Evolutionary conservation across 92 coral and sea anemone species (phyloP).

Genomic region (Micromussa lordhowensis): DNA sequence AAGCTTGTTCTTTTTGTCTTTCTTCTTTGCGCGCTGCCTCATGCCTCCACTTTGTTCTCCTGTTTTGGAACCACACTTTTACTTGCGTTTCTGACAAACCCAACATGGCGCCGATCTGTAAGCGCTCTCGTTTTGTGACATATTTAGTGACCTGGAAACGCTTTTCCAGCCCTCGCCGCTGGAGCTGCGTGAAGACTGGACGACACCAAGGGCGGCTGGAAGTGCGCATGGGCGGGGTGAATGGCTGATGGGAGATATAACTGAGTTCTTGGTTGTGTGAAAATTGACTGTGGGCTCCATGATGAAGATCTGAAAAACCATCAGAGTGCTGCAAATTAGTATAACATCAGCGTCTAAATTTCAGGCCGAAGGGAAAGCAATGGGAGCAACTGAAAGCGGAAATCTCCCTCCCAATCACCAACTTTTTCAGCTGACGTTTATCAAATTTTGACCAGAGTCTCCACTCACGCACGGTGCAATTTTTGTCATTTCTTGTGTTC

Average conservation of each 20-base stretch:
- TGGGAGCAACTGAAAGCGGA: no score
- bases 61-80: conserved; percentile 98
- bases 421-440: no score
- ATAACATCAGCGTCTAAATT: no score
- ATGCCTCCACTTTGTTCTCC: conserved; percentile 95
- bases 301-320: conserved; percentile 16
- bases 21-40: conserved; percentile 58
- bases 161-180: conserved; percentile 91
- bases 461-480: no score
- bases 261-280: conserved; percentile 8
- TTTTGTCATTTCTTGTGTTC: no score
- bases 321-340: neutral
- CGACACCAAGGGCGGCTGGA: conserved; percentile 77
- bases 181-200: conserved; percentile 94
- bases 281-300: conserved; percentile 9
- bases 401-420: no score
- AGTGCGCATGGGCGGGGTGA: conserved; percentile 32
- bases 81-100: conserved; percentile 95
- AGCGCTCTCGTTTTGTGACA: conserved; percentile 91
- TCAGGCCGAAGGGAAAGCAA: no score
- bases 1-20: conserved; percentile 26
- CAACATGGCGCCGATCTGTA: conserved; percentile 91
- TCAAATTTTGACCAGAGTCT: no score
- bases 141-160: conserved; percentile 90
- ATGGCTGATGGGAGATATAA: conserved; percentile 25